Conservation (phyloP, 2,797 vertebrate genomes). For the Merluccius polli region DNA sequence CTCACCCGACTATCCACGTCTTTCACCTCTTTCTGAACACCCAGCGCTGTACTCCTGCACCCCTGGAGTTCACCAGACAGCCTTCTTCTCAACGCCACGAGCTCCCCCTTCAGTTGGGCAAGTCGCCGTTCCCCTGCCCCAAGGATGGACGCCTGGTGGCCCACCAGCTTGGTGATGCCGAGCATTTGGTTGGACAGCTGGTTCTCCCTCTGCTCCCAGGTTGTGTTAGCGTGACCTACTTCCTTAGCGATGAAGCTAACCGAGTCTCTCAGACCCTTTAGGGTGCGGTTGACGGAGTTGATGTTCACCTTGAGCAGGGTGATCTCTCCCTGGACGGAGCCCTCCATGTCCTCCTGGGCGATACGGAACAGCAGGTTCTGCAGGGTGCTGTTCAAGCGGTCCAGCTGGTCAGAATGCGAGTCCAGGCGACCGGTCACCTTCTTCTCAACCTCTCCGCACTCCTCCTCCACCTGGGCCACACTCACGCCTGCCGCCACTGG, state of each 20-base stretch:
- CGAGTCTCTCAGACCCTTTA: conserved; percentile 90
- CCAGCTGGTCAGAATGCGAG: conserved; percentile 74
- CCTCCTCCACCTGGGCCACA: conserved; percentile 45
- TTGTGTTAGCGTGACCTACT: conserved; percentile 80
- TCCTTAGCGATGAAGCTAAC: conserved; percentile 82
- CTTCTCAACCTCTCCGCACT: conserved; percentile 67
- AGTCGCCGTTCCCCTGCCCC: conserved; percentile 83
- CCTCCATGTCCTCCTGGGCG: conserved; percentile 72
- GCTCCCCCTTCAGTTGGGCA: conserved; percentile 84
- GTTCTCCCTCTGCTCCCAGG: conserved; percentile 83
- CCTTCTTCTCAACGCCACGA: conserved; percentile 80
- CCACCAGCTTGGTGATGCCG: conserved; percentile 87
- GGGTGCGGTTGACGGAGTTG: conserved; percentile 89
- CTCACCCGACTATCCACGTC: conserved; percentile 83
- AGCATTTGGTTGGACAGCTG: conserved; percentile 85
- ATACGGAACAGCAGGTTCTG: conserved; percentile 79
- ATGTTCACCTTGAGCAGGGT: conserved; percentile 95
- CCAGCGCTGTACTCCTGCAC: conserved; percentile 78
- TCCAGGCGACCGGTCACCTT: conserved; percentile 79
- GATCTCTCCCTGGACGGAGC: conserved; percentile 88
- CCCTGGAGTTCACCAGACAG: conserved; percentile 81
- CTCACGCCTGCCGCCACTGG: conserved; percentile 68
- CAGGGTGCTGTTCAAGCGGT: conserved; percentile 81
- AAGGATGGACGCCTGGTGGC: conserved; percentile 81
- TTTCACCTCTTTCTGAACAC: conserved; percentile 80